Conservation (phyloP, 2,888 invertebrate genomes). For the Metopia argyrocephala region DNA sequence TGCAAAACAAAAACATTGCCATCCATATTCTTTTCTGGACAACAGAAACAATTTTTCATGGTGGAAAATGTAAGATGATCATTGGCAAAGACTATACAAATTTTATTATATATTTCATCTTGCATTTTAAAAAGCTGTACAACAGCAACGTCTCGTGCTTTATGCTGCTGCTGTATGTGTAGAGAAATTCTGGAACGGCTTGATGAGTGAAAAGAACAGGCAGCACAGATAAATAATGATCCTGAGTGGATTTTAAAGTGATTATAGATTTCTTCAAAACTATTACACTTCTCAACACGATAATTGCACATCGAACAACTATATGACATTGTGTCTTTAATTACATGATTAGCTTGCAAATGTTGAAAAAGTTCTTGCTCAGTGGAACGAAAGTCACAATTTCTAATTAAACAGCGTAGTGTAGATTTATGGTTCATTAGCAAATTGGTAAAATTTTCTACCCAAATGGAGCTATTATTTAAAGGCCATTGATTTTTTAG, state of each 20-base stretch:
- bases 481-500: constrained; percentile 59
- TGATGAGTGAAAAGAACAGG: constrained; percentile 46
- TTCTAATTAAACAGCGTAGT: constrained; percentile 49
- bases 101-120: constrained; percentile 18
- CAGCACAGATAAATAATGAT: constrained; percentile 59
- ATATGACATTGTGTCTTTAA: constrained; percentile 41
- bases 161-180: constrained; percentile 59
- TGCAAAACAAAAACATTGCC: constrained; percentile 56
- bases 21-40: constrained; percentile 34
- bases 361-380: constrained; percentile 53
- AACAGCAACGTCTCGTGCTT: constrained; percentile 64
- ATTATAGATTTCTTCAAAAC: constrained; percentile 55
- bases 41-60: constrained; percentile 62
- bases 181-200: constrained; percentile 36
- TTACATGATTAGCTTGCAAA: constrained; percentile 23
- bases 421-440: constrained; percentile 14
- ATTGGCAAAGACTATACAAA: constrained; percentile 54
- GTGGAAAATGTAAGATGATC: constrained; percentile 62
- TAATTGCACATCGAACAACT: constrained; percentile 60
- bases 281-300: constrained; percentile 18
- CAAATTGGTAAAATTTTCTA: constrained; percentile 56
- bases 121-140: constrained; percentile 44
- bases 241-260: constrained; percentile 62
- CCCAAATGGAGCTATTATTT: constrained; percentile 42
- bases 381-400: constrained; percentile 51